Percentiles rank a stretch among this genome's conserved stretches.
These are phyloP conservation scores for Candidula unifasciata DNA, from an alignment of 2,888 invertebrate species.

Conservation along the genomic window DNA sequence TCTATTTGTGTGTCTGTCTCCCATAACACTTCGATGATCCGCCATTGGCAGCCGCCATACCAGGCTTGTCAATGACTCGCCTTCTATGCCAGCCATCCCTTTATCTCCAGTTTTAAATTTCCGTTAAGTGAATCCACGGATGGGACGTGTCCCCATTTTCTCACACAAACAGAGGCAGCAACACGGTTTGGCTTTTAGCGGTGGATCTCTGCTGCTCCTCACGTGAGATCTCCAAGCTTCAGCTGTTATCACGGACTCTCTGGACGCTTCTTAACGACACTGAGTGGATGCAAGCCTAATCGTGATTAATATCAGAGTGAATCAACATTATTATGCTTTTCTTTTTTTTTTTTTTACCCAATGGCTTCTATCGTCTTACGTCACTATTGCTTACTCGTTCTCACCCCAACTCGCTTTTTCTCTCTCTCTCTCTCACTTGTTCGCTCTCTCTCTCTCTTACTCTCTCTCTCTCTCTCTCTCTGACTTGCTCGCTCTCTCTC, in stretches of 20 bases:
- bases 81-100: background rate
- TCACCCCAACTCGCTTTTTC: too few species aligned
- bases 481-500: too few species aligned
- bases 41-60: too few species aligned
- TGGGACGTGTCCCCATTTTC: background rate
- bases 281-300: background rate
- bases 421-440: too few species aligned
- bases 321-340: background rate
- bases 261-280: background rate
- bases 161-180: background rate
- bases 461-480: too few species aligned
- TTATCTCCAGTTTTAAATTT: constrained; percentile 20
- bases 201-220: background rate
- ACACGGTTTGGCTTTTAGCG: constrained; percentile 22
- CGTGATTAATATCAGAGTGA: background rate
- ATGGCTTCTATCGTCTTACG: background rate
- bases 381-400: background rate
- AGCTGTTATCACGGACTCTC: background rate
- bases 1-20: too few species aligned
- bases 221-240: background rate
- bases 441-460: too few species aligned
- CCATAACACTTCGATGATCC: too few species aligned
- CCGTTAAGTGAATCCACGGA: constrained; percentile 16
- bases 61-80: background rate
- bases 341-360: background rate